Base-by-base conservation (phyloP, 1,140 invertebrate genomes). In the Drosophila chauvacae region DNA sequence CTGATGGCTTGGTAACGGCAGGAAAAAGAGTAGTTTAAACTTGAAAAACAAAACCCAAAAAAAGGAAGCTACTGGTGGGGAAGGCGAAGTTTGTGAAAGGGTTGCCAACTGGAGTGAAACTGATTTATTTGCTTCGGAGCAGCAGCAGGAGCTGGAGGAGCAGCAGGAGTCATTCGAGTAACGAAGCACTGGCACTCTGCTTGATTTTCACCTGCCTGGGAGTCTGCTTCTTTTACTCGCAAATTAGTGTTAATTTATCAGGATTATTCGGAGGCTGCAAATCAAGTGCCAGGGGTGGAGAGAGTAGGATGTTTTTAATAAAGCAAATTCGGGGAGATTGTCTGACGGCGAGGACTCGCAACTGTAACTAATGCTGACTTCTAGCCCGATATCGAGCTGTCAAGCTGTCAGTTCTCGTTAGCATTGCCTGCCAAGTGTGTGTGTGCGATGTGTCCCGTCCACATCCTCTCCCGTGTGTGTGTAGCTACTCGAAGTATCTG, bases 321-420 rank as follows among this genome's bases (percentile, higher is more conserved):
- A 79, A 79, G 70, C 82, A 71, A 81, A 80, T 75, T 68, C 63
- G 63, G 55, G 61, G 33, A 47, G 35, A 26, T n/a, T 56, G 53
- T 23, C 50, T 70, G 26, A 20, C 48, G 33, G 37, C 33, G 18
- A 48, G 51, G 50, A 60, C 62, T 68, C 33, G 50, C 48, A 72
- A 87, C 84, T 88, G 84, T 88, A 88, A 88, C 84, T 88, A 88
- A 88, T 90, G 81, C 80, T 84, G 84, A 90, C 80, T 90, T 90
- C 58, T 59, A 88, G 77, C 80, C 84, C 71, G 86, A 90, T 85
- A 90, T 90, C 85, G 84, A 85, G 78, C 85, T 90, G 85, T 90
- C 85, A 85, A 85, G 81, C 81, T 90, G 85, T 90, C 85, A 90
- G 84, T 90, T 90, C 85, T 79, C 62, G 78, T 90, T 90, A 90